These are phyloP conservation scores for Clytia hemisphaerica DNA, from an alignment of 30 jellyfish, hydroid and myxozoan species.

Conservation along the genomic window DNA sequence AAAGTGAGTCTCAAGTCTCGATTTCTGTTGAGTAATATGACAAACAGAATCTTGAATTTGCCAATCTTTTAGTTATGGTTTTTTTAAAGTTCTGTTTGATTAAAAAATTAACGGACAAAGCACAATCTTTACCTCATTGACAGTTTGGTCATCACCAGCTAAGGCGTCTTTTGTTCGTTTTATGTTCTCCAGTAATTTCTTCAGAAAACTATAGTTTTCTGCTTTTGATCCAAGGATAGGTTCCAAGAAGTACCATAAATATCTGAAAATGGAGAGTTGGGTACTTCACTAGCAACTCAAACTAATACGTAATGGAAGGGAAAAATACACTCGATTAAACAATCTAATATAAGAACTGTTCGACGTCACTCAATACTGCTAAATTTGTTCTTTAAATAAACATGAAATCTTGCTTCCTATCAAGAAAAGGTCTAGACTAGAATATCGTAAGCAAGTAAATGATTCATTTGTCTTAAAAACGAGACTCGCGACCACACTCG, in stretches of 20 bases:
- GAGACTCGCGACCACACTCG: not conserved
- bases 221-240: constrained; percentile 87
- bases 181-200: constrained; percentile 68
- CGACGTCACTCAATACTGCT: not conserved
- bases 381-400: too few species aligned
- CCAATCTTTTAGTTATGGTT: too few species aligned
- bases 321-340: not conserved
- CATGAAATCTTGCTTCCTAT: too few species aligned
- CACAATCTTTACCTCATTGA: constrained; percentile 89
- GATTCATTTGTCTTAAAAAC: too few species aligned
- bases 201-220: constrained; percentile 78
- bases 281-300: not conserved
- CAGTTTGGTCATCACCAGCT: constrained; percentile 55
- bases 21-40: not conserved
- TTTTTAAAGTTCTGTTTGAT: too few species aligned
- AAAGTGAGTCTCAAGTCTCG: not conserved
- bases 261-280: constrained; percentile 19
- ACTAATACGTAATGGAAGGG: not conserved
- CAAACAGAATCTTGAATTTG: not conserved
- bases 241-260: constrained; percentile 85
- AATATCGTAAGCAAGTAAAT: too few species aligned
- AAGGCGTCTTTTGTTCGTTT: constrained; percentile 65
- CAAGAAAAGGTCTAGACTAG: too few species aligned
- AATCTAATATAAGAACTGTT: not conserved
- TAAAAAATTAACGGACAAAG: too few species aligned